These are phyloP conservation scores for Zoroaster sp. DNA, from an alignment of 53 echinoderm and acorn worm genomes.

Conservation along the genomic window DNA sequence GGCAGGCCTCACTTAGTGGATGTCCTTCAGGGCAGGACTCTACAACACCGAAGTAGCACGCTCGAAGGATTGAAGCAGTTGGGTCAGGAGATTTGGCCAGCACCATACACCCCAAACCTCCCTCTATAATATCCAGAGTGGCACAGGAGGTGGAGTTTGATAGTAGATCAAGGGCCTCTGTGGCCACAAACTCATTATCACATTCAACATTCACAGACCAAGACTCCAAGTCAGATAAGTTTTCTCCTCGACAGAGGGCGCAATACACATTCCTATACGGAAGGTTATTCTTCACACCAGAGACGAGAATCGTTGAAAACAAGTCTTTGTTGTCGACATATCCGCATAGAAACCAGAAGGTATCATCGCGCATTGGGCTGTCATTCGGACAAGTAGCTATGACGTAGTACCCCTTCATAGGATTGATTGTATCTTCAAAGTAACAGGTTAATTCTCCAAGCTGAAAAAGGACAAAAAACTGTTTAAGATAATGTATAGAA, in stretches of 20 bases:
- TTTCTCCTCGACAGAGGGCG: slow-evolving; percentile 23
- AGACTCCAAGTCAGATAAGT: background rate
- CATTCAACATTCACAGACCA: background rate
- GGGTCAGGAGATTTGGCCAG: background rate
- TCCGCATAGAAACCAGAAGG: background rate
- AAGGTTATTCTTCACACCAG: background rate
- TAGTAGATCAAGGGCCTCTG: background rate
- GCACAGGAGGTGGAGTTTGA: background rate
- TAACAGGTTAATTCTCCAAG: slow-evolving; percentile 3
- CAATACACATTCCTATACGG: slow-evolving; percentile 49
- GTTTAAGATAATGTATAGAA: too few relatives aligned
- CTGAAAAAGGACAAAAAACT: background rate
- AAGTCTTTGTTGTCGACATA: background rate
- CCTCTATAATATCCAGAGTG: background rate
- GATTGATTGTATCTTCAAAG: background rate
- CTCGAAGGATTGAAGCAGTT: background rate
- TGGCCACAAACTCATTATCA: background rate
- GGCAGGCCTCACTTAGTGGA: background rate
- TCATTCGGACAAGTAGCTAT: background rate
- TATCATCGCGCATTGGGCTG: background rate
- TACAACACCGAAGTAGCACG: background rate
- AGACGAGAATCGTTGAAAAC: slow-evolving; percentile 16
- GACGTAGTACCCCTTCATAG: background rate
- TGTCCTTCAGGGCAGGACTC: background rate
- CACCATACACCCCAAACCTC: background rate